Evolutionary conservation across 1,140 invertebrate genomes (phyloP).

Genomic region (Drosophila novamexicana): DNA sequence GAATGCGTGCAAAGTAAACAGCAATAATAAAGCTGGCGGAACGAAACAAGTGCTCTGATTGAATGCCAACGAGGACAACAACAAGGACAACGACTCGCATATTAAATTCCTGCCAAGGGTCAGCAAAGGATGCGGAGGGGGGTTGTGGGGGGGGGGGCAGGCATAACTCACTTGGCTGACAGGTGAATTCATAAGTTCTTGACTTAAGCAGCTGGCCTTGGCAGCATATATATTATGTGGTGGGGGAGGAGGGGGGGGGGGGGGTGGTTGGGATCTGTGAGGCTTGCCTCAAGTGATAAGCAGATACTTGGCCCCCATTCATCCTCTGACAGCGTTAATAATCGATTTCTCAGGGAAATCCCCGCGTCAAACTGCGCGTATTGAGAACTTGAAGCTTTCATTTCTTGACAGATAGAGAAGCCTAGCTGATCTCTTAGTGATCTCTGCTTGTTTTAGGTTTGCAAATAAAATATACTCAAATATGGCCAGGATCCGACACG

Average conservation of each 20-base stretch:
- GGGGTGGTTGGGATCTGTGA: too few species aligned
- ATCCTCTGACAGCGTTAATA: too few species aligned
- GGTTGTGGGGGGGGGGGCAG: background rate
- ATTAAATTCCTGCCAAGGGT: slow-evolving; percentile 52
- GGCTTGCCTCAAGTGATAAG: background rate
- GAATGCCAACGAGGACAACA: slow-evolving; percentile 21
- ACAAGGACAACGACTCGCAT: slow-evolving; percentile 14
- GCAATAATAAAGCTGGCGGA: slow-evolving; percentile 36
- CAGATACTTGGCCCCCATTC: too few species aligned
- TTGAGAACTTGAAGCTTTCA: too few species aligned
- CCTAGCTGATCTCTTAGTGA: too few species aligned
- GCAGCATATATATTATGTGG: background rate
- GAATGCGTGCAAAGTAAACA: slow-evolving; percentile 45
- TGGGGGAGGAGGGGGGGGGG: background rate
- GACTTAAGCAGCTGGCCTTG: slow-evolving; percentile 48
- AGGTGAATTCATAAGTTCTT: slow-evolving; percentile 48
- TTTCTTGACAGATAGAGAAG: too few species aligned
- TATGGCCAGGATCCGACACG: too few species aligned
- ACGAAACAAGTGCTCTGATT: slow-evolving; percentile 32
- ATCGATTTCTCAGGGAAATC: too few species aligned
- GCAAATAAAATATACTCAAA: too few species aligned
- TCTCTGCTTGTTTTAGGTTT: too few species aligned
- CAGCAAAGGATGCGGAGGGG: slow-evolving; percentile 9
- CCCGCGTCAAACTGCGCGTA: too few species aligned
- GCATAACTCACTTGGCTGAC: background rate